Evolutionary conservation across 1,140 invertebrate genomes (phyloP), one percentile per base, ranked within the genome.

Genomic region (Nephotettix cincticeps): DNA sequence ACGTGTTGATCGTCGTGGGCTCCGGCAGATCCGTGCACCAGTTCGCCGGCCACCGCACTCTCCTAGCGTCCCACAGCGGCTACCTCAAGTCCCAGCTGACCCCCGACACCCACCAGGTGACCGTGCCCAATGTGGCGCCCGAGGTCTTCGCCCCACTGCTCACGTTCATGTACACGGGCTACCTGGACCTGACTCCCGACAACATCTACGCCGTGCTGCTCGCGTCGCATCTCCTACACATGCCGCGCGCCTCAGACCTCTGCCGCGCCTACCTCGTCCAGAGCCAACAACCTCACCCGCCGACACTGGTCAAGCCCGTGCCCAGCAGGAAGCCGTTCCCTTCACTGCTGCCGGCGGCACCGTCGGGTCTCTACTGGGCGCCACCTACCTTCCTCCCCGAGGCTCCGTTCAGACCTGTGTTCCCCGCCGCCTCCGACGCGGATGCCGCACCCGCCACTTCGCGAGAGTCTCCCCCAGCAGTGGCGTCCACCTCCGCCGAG

Each of bases 121-220:
- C 81, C 51, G 80, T 88, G 30, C 84, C 86, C 27, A 87, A 86
- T 75, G 82, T 90, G 0, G 86, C 81, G 1, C 85, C 89, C 1
- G 89, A 91, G 71, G 88, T 89, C 51, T 93, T 92, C 76, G 88
- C 88, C 0, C 88, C 89, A 0, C 77, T 93, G 1, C 81, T 92
- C 1, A 88, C 89, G 11, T 92, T 90, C 78, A 91, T 92, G 89
- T 91, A 91, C 80, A 91, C 90, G 1, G 90, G 90, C 0, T 87
- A 86, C 63, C 78, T 92, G 68, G 89, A 91, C 73, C 80, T 92
- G 23, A 90, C 85, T 29, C 79, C 87, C 21, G 86, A 87, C 28
- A 91, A 91, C 78, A 89, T 92, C 61, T 92, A 91, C 80, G 88
- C 87, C 70, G 88, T 92, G 11, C 77, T 92, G 1, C 77, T 92